Base-by-base conservation (phyloP, 2,113 vertebrate species). In the Campylorhamphus procurvoides region DNA sequence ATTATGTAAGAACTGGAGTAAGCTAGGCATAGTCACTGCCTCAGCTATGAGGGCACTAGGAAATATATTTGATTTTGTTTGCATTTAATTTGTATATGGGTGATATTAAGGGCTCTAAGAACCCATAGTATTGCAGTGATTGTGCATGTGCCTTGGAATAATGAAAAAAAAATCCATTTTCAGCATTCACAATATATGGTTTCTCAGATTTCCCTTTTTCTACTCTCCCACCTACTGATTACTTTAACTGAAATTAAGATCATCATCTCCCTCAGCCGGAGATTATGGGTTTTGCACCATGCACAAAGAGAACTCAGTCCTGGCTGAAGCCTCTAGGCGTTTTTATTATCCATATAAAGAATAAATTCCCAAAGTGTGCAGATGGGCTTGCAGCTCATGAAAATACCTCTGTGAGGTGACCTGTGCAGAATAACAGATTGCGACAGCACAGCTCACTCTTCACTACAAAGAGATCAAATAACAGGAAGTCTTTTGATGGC, bases 361-460 rank as follows among this genome's bases (percentile, higher is more conserved):
- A 64, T 23, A 23, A 64, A 83, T 86, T 94, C 31, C 67, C 62
- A 40, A 73, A 75, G 25, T 8, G 33, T 63, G 22, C 58, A 46
- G 14, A 2, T 79, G 37, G n/a, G 13, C 67, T 84, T 49, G 11
- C 14, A 87, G 58, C 33, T 94, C 27, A 2, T 59, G 52, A 74
- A 91, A 75, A 82, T 67, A 33, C 27, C 18, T 75, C 28, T 67
- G 25, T 77, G 64, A 81, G 42, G 9, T 64, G 47, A 23, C n/a
- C 39, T 76, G 52, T 73, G 27, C 46, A 73, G 59, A 84, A 37
- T 37, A 84, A 83, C 37, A 29, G 17, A 39, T 85, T 90, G 42
- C 0, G 1, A 66, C 46, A 83, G 19, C 37, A 55, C 0, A 0
- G 37, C 52, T 80, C 33, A 35, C 53, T 68, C 91, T 89, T 93